Conservation (phyloP, 92 coral and sea anemone species). For the Parazoanthus darwini region DNA sequence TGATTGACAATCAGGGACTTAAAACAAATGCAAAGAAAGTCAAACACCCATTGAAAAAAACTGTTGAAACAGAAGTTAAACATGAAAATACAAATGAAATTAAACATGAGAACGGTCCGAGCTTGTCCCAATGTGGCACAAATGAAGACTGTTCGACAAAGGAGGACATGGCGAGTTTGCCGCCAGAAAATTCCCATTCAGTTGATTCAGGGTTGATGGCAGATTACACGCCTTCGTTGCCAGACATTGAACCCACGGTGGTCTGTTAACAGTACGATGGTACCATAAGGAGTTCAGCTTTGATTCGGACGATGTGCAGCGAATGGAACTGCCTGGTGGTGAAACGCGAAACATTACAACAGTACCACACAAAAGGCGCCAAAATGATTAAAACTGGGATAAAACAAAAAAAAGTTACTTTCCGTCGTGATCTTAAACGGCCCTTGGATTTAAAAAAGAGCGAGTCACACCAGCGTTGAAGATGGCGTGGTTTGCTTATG, state of each 20-base stretch:
- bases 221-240: background rate
- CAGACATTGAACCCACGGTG: background rate
- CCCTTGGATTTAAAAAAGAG: too few species aligned
- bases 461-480: too few species aligned
- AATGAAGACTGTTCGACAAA: background rate
- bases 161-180: background rate
- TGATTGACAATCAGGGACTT: background rate
- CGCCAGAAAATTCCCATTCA: slow-evolving; percentile 1
- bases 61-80: background rate
- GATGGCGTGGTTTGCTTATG: too few species aligned
- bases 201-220: background rate
- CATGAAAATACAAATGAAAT: background rate
- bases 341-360: too few species aligned
- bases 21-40: background rate
- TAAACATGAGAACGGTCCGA: background rate
- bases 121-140: background rate
- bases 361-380: too few species aligned
- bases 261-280: background rate
- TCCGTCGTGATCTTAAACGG: too few species aligned
- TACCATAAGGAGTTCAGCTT: too few species aligned
- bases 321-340: too few species aligned
- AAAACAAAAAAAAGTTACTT: too few species aligned
- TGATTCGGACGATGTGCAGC: too few species aligned
- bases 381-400: too few species aligned
- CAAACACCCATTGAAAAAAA: background rate